Conservation (phyloP, 1,140 invertebrate genomes). For the Hylaeus anthracinus region DNA sequence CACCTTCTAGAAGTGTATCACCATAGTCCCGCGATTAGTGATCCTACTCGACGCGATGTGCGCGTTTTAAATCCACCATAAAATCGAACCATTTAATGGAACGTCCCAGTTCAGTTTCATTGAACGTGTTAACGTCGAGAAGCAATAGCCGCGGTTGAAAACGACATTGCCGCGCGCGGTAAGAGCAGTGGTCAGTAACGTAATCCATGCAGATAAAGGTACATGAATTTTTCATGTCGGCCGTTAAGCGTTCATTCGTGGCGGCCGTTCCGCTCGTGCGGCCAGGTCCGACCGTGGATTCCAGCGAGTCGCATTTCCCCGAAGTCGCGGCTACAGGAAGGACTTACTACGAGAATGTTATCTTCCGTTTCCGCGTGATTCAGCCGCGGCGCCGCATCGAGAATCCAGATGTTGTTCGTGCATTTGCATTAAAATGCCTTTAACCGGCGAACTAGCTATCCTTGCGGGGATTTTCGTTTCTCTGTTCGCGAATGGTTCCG, state of each 20-base stretch:
- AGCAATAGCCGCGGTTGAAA: neutral
- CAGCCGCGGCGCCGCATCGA: conserved; percentile 18
- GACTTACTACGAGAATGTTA: conserved; percentile 54
- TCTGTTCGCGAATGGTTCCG: conserved; percentile 2
- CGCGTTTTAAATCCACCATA: too few species aligned
- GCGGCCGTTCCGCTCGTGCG: neutral
- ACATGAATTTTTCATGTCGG: conserved; percentile 41
- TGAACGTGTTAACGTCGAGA: neutral
- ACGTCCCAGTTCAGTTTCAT: neutral
- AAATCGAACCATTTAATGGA: too few species aligned
- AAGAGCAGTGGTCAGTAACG: conserved; percentile 19
- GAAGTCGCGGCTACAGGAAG: conserved; percentile 14
- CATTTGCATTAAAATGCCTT: conserved; percentile 64
- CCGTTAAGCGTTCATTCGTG: conserved; percentile 26
- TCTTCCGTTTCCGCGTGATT: conserved; percentile 49
- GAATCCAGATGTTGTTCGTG: conserved; percentile 44
- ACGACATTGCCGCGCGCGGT: neutral
- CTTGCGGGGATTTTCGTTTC: conserved; percentile 23
- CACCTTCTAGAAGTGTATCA: too few species aligned
- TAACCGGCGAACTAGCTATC: conserved; percentile 26
- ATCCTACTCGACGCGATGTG: too few species aligned
- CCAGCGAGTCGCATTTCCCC: conserved; percentile 31
- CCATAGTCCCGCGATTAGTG: too few species aligned
- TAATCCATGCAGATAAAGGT: conserved; percentile 11
- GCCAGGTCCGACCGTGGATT: conserved; percentile 2